Base-by-base conservation (phyloP, 2,888 invertebrate species). In the Folsomia candida region DNA sequence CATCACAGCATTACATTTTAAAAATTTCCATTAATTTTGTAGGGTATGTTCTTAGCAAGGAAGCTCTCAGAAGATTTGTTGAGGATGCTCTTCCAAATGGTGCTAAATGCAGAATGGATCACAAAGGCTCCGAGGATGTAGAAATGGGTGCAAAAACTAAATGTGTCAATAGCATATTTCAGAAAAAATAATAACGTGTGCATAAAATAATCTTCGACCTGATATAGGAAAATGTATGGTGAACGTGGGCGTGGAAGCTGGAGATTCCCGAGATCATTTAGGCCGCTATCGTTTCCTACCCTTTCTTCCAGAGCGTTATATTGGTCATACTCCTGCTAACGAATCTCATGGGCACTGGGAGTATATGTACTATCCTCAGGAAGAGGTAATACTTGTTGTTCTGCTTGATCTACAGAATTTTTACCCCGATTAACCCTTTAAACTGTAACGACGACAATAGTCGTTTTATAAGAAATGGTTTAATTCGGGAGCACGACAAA, bases 241-340 rank as follows among this genome's bases (percentile, higher is more conserved):
- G 80, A 89, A 88, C 71, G 88, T 96, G 0, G 91, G 91, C 0
- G 97, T 98, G 0, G 86, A 86, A 66, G 94, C 95, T 0, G 92
- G 91, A 79, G 97, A 97, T 82, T 89, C 93, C 0, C 86, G 96
- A 1, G 98, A 98, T 84, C 86, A 89, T 0, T 83, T 89, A 24
- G 90, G 92, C 0, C 87, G 96, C 14, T 93, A 94, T 0, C 86
- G 96, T n/a, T 98, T 98, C 84, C 92, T 97, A 83, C 96, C 97
- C 0, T 95, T 98, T 84, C 89, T 92, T 59, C 97, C 98, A 0
- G 92, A 93, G 79, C 91, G 92, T 82, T 95, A 97, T 83, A 85
- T 98, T 57, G 94, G 96, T 81, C 97, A 97, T 0, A 91, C 90
- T 75, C 91, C 91, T 75, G 88, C 91, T 51, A 87, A 88, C 74